These are phyloP conservation scores for Sinosuthora webbiana DNA, from an alignment of 2,113 vertebrate genomes.

Conservation along the genomic window DNA sequence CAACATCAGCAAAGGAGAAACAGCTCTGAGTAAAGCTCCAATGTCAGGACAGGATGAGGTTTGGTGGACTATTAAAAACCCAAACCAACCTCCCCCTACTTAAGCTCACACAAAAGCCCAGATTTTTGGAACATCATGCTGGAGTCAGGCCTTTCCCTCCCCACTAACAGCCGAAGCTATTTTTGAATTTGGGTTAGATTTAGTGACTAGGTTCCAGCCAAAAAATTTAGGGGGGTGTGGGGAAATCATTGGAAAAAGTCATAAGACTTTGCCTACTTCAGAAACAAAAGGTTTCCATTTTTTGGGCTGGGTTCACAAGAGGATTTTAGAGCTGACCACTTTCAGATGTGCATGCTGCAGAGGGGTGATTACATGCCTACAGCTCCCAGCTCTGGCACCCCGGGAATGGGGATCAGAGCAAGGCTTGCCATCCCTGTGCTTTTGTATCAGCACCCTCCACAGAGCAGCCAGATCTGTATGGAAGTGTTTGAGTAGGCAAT, in stretches of 20 bases:
- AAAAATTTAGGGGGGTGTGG: not conserved
- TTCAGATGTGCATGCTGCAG: conserved; percentile 1
- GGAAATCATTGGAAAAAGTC: not conserved
- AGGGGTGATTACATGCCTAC: not conserved
- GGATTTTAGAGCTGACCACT: conserved; percentile 8
- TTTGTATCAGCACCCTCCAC: not conserved
- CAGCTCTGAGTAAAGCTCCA: not conserved
- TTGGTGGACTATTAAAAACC: not conserved
- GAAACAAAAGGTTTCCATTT: conserved; percentile 47
- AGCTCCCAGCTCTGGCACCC: not conserved
- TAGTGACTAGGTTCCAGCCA: conserved; percentile 7
- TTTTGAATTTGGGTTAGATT: conserved; percentile 48
- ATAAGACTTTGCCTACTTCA: not conserved
- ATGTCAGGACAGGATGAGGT: not conserved
- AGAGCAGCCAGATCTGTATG: not conserved
- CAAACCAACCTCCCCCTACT: not conserved
- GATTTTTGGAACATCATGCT: not conserved
- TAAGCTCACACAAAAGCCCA: conserved; percentile 16
- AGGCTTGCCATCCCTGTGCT: fast-evolving
- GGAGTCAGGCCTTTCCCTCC: not conserved
- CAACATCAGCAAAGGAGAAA: not conserved
- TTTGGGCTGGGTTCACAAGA: not conserved
- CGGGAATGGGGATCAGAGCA: fast-evolving
- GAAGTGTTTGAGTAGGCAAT: not conserved
- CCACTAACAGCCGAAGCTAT: conserved; percentile 10